phyloP scores from a whole-genome alignment of 92 coral and sea anemone species.

The Porites cylindrica region DNA sequence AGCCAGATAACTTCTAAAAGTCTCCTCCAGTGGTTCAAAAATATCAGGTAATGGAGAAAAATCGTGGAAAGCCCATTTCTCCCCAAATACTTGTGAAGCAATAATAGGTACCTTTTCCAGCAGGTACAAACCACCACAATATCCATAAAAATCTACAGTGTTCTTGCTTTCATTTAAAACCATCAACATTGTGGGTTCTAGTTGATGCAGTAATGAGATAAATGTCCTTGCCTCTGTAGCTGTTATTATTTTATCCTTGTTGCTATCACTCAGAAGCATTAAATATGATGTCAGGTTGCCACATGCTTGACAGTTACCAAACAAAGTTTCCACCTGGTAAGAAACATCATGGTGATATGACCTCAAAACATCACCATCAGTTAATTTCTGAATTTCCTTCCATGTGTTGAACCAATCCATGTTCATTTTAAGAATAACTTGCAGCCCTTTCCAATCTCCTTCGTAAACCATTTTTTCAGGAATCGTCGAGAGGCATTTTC shows the following conservation, averaged over 20 bases:
- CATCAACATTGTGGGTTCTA: conserved; percentile 74
- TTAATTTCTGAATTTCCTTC: neutral
- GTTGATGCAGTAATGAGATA: conserved; percentile 49
- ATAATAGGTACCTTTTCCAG: conserved; percentile 65
- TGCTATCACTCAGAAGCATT: conserved; percentile 61
- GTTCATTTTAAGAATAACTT: conserved; percentile 53
- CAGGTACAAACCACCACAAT: conserved; percentile 78
- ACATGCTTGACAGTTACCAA: conserved; percentile 76
- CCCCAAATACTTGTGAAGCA: conserved; percentile 68
- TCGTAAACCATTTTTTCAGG: conserved; percentile 54
- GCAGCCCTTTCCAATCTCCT: conserved; percentile 57
- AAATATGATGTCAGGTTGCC: conserved; percentile 26
- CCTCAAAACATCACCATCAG: neutral
- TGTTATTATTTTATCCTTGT: conserved; percentile 65
- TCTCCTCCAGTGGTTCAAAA: conserved; percentile 67
- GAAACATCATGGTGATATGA: conserved; percentile 13
- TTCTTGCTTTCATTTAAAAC: conserved; percentile 76
- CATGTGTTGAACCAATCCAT: conserved; percentile 38
- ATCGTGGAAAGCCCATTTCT: conserved; percentile 40
- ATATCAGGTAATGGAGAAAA: conserved; percentile 55
- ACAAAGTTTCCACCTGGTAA: conserved; percentile 32
- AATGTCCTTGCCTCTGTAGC: conserved; percentile 64
- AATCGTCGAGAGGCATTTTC: conserved; percentile 34
- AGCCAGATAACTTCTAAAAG: neutral
- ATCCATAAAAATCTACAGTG: conserved; percentile 72